Percentiles rank a stretch among this genome's conserved stretches.
These are phyloP conservation scores for Heliangelus exortis DNA, from an alignment of 2,797 vertebrate genomes.

Conservation along the genomic window DNA sequence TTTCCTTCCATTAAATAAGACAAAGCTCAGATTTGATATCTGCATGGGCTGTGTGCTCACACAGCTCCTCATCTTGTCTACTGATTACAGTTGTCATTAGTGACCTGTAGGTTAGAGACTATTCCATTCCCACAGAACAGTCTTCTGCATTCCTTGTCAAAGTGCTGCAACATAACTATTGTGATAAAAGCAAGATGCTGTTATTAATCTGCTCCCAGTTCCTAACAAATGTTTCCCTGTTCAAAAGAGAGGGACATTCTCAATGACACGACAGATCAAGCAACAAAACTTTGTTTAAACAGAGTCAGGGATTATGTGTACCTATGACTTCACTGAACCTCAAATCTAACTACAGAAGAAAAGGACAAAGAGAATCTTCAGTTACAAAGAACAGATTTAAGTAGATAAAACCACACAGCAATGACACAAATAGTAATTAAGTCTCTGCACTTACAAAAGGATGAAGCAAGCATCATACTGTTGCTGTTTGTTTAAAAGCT, in stretches of 20 bases:
- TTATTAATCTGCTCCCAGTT: background rate
- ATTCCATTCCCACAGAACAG: background rate
- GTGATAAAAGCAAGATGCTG: background rate
- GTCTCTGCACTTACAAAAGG: background rate
- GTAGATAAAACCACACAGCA: background rate
- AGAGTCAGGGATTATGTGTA: background rate
- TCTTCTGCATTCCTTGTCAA: background rate
- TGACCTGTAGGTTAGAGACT: background rate
- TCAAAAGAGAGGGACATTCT: background rate
- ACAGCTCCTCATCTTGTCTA: background rate
- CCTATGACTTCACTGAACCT: background rate
- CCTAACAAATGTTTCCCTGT: background rate
- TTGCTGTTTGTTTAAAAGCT: conserved; percentile 6
- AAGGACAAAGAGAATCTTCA: background rate
- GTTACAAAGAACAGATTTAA: background rate
- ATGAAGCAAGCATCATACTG: background rate
- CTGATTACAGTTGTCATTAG: background rate
- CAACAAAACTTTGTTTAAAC: background rate
- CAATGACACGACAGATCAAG: background rate
- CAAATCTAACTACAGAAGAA: background rate
- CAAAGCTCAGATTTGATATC: background rate
- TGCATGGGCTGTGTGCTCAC: background rate
- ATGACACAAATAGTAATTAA: background rate
- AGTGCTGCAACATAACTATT: background rate
- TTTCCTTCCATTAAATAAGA: background rate